Percentiles rank a stretch among this genome's conserved stretches.
Evolutionary conservation across 2,797 vertebrate genomes (phyloP).

Genomic region (Lacerta bilineata): DNA sequence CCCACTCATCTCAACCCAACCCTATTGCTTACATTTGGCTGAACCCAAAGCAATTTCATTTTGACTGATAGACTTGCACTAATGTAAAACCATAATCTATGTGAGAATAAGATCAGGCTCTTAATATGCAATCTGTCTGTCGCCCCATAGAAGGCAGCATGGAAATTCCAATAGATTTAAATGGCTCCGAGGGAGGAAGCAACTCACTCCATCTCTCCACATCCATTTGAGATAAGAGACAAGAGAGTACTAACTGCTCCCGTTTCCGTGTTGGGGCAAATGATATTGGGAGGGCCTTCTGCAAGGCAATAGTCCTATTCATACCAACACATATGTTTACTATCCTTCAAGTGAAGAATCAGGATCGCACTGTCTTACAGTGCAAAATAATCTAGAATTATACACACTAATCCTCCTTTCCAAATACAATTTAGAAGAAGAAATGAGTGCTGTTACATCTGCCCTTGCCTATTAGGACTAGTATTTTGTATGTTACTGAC

Average conservation of each 20-base stretch:
- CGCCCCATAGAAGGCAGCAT: constrained; percentile 8
- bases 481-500: neutral
- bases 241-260: neutral
- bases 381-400: neutral
- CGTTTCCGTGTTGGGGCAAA: neutral
- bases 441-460: neutral
- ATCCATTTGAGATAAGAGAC: neutral
- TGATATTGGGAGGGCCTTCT: neutral
- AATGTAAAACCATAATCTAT: constrained; percentile 29
- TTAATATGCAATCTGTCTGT: neutral
- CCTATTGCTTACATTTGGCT: constrained; percentile 30
- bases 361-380: neutral
- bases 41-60: constrained; percentile 16
- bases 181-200: neutral
- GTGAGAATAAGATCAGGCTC: neutral
- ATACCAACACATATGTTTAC: neutral
- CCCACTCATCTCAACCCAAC: neutral
- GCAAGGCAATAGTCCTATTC: neutral
- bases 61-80: neutral
- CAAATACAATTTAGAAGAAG: constrained; percentile 38
- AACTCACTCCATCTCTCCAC: neutral
- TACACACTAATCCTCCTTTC: neutral
- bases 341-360: neutral
- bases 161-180: neutral
- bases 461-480: constrained; percentile 10